Evolutionary conservation across 2,797 vertebrate species (phyloP), one percentile per base, ranked within the genome.

Genomic region (Neosilurus hyrtlii): DNA sequence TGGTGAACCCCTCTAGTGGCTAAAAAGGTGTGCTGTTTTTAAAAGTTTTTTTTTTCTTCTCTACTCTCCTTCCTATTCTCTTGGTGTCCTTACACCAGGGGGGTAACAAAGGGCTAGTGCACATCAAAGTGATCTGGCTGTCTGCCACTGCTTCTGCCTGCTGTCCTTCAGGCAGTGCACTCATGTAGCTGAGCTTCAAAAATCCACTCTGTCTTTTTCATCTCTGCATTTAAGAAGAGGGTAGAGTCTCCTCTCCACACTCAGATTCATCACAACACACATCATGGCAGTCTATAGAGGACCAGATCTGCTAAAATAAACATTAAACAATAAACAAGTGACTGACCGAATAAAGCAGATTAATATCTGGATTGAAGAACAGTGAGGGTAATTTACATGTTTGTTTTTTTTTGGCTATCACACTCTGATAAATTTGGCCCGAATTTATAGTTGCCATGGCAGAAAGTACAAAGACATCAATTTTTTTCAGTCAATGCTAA

Each of bases 81-180:
- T 89, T 61, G 20, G 76, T 72, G 81, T 81, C 89, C 90, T 91
- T 90, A 93, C 93, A 92, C 91, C 91, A 90, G 87, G 76, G 76
- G 89, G 92, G 90, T 93, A 92, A 94, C 91, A 92, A 92, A 92
- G 86, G 75, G 82, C 91, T 89, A 90, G 80, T 86, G 90, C 87
- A 93, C 92, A 93, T 94, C 93, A 94, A 93, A 93, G 91, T 89
- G 84, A 86, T 82, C 92, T 93, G 92, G 91, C 72, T 74, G 72
- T 74, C 72, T 74, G 72, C 72, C 54, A 74, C 92, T 91, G 56
- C 49, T 88, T 90, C 90, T 88, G 89, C 89, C 79, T 89, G 91
- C 87, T 37, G 90, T 91, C 92, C 91, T 92, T 93, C 91, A 90
- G 90, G 86, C 86, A 80, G 61, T 79, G 43, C 52, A 61, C 73